Percentiles rank a stretch among this genome's conserved stretches.
These are phyloP conservation scores for Distichodus sexfasciatus DNA, from an alignment of 2,797 vertebrate species.

Conservation along the genomic window DNA sequence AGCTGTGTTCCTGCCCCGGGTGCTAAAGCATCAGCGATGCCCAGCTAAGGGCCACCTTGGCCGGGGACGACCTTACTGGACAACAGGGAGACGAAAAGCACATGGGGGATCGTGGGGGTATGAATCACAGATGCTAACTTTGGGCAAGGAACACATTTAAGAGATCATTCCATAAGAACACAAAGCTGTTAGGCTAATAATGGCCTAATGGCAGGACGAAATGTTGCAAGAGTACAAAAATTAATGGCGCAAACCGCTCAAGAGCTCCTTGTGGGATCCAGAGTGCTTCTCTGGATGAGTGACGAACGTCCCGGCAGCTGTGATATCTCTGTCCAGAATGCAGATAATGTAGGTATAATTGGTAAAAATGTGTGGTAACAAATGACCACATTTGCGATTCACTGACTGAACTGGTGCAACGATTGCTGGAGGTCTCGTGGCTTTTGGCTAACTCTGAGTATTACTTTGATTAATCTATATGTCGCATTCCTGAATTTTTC, in stretches of 20 bases:
- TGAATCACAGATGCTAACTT: too few relatives aligned
- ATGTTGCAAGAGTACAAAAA: not conserved
- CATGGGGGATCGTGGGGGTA: not conserved
- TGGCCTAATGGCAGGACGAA: not conserved
- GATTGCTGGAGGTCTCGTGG: conserved; percentile 52
- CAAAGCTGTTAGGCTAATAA: not conserved
- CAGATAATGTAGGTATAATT: conserved; percentile 44
- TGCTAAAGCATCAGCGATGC: conserved; percentile 43
- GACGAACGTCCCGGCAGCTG: conserved; percentile 33
- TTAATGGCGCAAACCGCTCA: not conserved
- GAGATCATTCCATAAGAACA: not conserved
- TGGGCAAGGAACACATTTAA: not conserved
- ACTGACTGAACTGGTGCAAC: conserved; percentile 31
- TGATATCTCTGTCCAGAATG: conserved; percentile 33
- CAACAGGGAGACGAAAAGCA: not conserved
- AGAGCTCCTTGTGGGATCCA: not conserved
- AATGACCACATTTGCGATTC: conserved; percentile 29
- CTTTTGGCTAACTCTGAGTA: too few relatives aligned
- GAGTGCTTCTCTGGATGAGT: not conserved
- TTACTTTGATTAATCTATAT: too few relatives aligned
- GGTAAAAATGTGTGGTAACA: conserved; percentile 45
- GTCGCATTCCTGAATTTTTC: too few relatives aligned
- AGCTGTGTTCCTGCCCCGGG: conserved; percentile 67
- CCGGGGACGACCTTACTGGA: conserved; percentile 7
- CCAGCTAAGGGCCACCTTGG: conserved; percentile 11